Evolutionary conservation across 2,888 invertebrate species (phyloP), one percentile per base, ranked within the genome.

Genomic region (Stomorhina lunata): DNA sequence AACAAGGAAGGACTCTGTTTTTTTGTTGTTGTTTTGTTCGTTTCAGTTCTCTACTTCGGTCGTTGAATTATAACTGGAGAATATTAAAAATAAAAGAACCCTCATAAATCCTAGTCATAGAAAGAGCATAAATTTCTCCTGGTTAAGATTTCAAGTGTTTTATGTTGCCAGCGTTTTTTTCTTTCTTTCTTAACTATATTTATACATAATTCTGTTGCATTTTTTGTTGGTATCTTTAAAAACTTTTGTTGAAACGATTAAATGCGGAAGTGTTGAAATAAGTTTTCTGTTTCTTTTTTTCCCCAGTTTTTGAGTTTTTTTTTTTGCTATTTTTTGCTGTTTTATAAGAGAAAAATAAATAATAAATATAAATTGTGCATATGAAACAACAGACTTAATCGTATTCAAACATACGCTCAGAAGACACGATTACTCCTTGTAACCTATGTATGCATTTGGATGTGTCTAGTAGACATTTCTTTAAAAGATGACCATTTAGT

Each of bases 81-180:
- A 57, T 65, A 50, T 75, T 73, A 65, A 55, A 66, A 78, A 65
- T 50, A 57, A 57, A 55, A 65, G 65, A 82, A 71, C 32, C 59
- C 57, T 72, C 79, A 79, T 79, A 82, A 82, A 82, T 82, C 53
- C 71, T 59, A 61, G 71, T 71, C 75, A 76, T 79, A 82, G 81
- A 75, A 71, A 45, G 69, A 66, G 48, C 79, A 79, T 71, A 82
- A 71, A 79, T 45, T 68, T 81, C 10, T 81, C 22, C 65, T 40
- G 43, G 25, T 53, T 61, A 69, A 77, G 43, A 53, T 61, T 73
- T 68, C 80, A 61, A 76, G 76, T 40, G 61, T 63, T 75, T 71
- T 55, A 17, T 29, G 72, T 34, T 45, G 53, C 29, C n/a, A 45
- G 48, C 12, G 17, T 3, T 29, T 53, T 32, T 7, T 45, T 55